Evolutionary conservation across 2,888 invertebrate species (phyloP), one percentile per base, ranked within the genome.

Genomic region (Troglohyphantes excavatus): DNA sequence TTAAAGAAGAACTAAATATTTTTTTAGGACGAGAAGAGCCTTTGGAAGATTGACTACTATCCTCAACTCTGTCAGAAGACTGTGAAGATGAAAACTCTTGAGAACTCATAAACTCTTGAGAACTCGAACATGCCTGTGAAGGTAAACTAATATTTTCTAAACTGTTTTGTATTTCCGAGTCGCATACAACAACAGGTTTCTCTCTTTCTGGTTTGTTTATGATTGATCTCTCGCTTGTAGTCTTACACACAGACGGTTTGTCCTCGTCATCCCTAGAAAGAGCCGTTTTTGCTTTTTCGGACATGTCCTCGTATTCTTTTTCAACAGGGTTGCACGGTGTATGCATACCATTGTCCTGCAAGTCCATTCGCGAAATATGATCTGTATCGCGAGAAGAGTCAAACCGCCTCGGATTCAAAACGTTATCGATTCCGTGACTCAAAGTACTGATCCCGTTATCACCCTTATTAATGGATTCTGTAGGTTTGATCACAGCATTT

Each of bases 1-100:
- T 92, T 67, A 91, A 90, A 59, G 92, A 91, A 72, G 90, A 91
- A 23, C 90, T 92, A 78, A 92, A 92, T 67, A 92, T 92, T 75
- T 91, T 90, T 59, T 91, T 91, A 9, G 84, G 85, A 59, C 83
- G 76, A 46, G 78, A 67, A 43, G 53, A 63, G 23, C 75, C 79
- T n/a, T 90, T 89, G 21, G 59, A 26, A 53, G 33, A 26, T 65
- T 23, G 13, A 68, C 46, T 78, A 19, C 27, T 29, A 26, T 83
- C 59, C 11, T 84, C 84, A 33, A 29, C 39, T 67, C 59, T 90
- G 11, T 73, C 79, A 27, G 75, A 70, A 21, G 89, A 83, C n/a
- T 90, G 82, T 19, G 84, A 82, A 27, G 85, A 76, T 61, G 78
- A 68, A 68, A 67, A 33, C 11, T 29, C 23, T 59, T 70, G 79